phyloP scores from a whole-genome alignment of 1,140 invertebrate genomes.

The Meloidogyne hapla region DNA sequence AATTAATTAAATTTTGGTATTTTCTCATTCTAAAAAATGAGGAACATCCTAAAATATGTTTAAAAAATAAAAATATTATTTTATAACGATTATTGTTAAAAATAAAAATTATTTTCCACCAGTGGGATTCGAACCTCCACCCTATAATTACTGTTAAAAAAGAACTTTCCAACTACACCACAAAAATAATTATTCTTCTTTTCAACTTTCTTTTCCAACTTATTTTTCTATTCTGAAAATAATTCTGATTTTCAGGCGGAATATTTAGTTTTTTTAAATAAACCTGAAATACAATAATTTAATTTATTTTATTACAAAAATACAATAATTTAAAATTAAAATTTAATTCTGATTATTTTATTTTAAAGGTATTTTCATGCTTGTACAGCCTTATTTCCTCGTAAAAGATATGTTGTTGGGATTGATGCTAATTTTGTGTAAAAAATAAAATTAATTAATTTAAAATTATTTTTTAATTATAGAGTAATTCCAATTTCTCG shows the following conservation, averaged over 20 bases:
- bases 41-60: background rate
- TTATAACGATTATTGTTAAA: background rate
- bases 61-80: background rate
- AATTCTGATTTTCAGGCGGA: too few species aligned
- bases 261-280: too few species aligned
- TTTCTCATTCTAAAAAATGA: background rate
- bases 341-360: too few species aligned
- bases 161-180: background rate
- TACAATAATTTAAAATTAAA: too few species aligned
- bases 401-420: slow-evolving; percentile 25
- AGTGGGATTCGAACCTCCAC: background rate
- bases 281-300: too few species aligned
- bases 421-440: slow-evolving; percentile 24
- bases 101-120: background rate
- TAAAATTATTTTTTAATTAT: background rate
- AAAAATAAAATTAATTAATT: background rate
- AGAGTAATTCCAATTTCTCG: slow-evolving; percentile 28
- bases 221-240: too few species aligned
- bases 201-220: too few species aligned
- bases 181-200: too few species aligned
- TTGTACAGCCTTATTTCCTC: slow-evolving; percentile 15
- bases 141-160: background rate
- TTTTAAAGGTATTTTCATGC: slow-evolving; percentile 24
- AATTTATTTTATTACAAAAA: too few species aligned
- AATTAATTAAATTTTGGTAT: background rate